These are phyloP conservation scores for Sebastolobus alascanus DNA, from an alignment of 2,797 vertebrate species.

Conservation along the genomic window DNA sequence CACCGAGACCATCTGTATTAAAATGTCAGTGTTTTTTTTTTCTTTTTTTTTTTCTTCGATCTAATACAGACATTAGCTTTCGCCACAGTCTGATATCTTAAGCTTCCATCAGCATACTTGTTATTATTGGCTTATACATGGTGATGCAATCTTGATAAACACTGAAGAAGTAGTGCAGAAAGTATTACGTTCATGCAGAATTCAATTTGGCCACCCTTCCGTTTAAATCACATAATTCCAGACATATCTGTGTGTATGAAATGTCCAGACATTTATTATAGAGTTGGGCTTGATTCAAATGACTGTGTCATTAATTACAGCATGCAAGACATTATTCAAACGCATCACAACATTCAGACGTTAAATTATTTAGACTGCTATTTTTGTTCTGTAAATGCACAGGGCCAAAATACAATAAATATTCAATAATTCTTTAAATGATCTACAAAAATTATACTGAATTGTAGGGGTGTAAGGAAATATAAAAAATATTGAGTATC, in stretches of 20 bases:
- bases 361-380: neutral
- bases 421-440: neutral
- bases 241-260: constrained; percentile 13
- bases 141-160: constrained; percentile 66
- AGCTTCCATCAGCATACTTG: constrained; percentile 59
- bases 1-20: constrained; percentile 63
- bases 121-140: constrained; percentile 59
- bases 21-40: constrained; percentile 63
- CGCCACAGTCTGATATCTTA: constrained; percentile 60
- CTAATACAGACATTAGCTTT: constrained; percentile 62
- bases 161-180: constrained; percentile 27
- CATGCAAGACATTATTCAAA: constrained; percentile 5
- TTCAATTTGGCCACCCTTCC: constrained; percentile 1
- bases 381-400: neutral
- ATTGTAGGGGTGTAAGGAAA: too few species aligned
- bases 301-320: constrained; percentile 26
- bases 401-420: neutral
- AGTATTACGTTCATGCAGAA: constrained; percentile 42
- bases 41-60: constrained; percentile 31
- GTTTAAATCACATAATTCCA: constrained; percentile 33
- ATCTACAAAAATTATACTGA: neutral
- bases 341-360: neutral
- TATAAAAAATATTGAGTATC: too few species aligned
- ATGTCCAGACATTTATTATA: constrained; percentile 6
- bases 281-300: constrained; percentile 4